Base-by-base conservation (phyloP, 2,113 vertebrate genomes). In the Pachyramphus minor region DNA sequence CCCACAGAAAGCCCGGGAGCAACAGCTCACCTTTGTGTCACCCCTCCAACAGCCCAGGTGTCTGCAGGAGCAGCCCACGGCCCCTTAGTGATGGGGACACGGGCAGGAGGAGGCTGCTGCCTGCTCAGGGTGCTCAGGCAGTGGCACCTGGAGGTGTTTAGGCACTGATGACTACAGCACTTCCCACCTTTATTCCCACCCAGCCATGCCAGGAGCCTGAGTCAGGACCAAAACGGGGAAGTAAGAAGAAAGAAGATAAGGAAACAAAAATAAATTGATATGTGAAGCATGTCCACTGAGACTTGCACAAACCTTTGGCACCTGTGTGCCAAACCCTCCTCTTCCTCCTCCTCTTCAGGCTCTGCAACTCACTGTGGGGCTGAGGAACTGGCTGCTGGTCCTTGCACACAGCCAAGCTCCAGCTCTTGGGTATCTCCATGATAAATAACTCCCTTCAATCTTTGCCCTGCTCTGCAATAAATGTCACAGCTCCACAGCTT, bases 41-140 rank as follows among this genome's bases (percentile, higher is more conserved):
- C 9, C 8, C 31, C 16, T 66, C 64, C 24, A 30, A 42, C 20
- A 44, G 12, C 64, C 24, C 21, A 5, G 9, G 31, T 16, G 33
- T 33, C 72, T 18, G 45, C 18, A 47, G 41, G 28, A 88, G 19
- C 11, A 42, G 28, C 3, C 28, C 67, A 53, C 10, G 6, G 1
- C 8, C 18, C 31, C 35, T 67, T 16, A 0, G 0, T 4, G 8
- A 77, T 1, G 11, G 21, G 44, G 25, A 75, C 47, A 58, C 0
- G 0, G 33, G n/a, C 42, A 39, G 35, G 1, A 28, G 31, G 20
- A 71, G 24, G 67, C 56, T 76, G 58, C 24, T 47, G 42, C 27
- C 62, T 35, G 22, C 60, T 50, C 37, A 2, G 37, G 9, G 37
- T 6, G 5, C 24, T 35, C 15, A 33, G 41, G 9, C 47, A 75